These are phyloP conservation scores for Galerucella pusilla DNA, from an alignment of 2,888 invertebrate species.

Conservation along the genomic window DNA sequence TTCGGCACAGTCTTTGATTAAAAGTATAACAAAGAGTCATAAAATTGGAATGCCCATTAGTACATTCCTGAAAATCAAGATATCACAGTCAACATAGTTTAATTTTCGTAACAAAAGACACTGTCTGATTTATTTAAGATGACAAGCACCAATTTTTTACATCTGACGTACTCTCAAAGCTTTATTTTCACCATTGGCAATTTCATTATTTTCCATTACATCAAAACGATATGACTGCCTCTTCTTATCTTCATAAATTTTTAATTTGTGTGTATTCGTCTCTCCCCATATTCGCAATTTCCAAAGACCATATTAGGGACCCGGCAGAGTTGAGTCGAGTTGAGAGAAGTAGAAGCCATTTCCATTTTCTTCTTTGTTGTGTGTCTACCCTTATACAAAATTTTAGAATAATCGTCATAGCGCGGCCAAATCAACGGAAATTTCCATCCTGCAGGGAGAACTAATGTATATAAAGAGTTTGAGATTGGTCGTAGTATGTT, in stretches of 20 bases:
- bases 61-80: slow-evolving; percentile 25
- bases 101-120: slow-evolving; percentile 35
- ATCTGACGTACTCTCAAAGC: slow-evolving; percentile 39
- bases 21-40: slow-evolving; percentile 1
- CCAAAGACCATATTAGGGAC: slow-evolving; percentile 42
- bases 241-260: slow-evolving; percentile 42
- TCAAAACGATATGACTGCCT: slow-evolving; percentile 43
- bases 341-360: slow-evolving; percentile 24
- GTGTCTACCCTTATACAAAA: slow-evolving; percentile 29
- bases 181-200: slow-evolving; percentile 38
- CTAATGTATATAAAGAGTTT: not conserved
- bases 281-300: slow-evolving; percentile 41
- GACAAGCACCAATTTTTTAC: slow-evolving; percentile 41
- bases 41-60: slow-evolving; percentile 24
- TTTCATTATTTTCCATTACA: slow-evolving; percentile 42
- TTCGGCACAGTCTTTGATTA: too few relatives aligned
- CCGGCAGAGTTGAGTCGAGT: slow-evolving; percentile 18
- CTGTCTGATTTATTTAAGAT: slow-evolving; percentile 35
- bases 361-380: slow-evolving; percentile 38
- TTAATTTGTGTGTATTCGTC: slow-evolving; percentile 45
- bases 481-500: slow-evolving; percentile 8
- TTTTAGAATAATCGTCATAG: slow-evolving; percentile 32
- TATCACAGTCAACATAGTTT: slow-evolving; percentile 17
- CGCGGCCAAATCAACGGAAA: slow-evolving; percentile 30
- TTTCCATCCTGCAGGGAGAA: slow-evolving; percentile 9